phyloP scores from a whole-genome alignment of 2,888 invertebrate species.

The Volucella zonaria region DNA sequence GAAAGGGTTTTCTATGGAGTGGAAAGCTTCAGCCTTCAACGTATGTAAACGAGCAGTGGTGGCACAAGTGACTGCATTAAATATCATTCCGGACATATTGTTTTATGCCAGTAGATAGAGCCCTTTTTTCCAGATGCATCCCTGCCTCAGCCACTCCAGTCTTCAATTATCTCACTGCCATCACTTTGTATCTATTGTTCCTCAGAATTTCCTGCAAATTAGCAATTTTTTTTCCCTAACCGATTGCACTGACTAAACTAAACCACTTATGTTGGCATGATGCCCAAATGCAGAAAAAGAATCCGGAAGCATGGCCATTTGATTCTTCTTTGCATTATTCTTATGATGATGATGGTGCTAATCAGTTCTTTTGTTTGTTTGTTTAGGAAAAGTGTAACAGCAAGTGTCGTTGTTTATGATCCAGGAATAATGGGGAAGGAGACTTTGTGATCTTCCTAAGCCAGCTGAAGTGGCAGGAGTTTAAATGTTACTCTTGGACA shows the following conservation, averaged over 20 bases:
- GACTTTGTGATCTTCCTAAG: slow-evolving; percentile 25
- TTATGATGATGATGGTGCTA: slow-evolving; percentile 35
- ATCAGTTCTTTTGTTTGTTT: slow-evolving; percentile 39
- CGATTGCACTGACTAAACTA: slow-evolving; percentile 14
- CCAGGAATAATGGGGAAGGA: slow-evolving; percentile 12
- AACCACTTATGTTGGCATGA: slow-evolving; percentile 25
- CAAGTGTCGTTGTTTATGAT: slow-evolving; percentile 6
- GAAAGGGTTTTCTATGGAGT: too few species aligned
- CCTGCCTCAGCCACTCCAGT: too few species aligned
- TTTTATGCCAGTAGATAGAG: too few species aligned
- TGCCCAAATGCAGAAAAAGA: slow-evolving; percentile 28
- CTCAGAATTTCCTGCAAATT: not conserved
- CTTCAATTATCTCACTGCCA: too few species aligned
- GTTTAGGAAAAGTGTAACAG: slow-evolving; percentile 12
- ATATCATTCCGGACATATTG: too few species aligned
- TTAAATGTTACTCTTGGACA: slow-evolving; percentile 49
- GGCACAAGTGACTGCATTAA: too few species aligned
- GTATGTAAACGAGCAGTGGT: too few species aligned
- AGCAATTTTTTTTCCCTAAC: slow-evolving; percentile 13
- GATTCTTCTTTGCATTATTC: slow-evolving; percentile 44
- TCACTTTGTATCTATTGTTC: not conserved
- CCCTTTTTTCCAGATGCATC: too few species aligned
- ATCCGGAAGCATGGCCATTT: slow-evolving; percentile 39
- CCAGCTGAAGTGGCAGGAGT: slow-evolving; percentile 29
- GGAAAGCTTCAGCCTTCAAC: too few species aligned